Evolutionary conservation across 2,888 invertebrate species (phyloP).

Genomic region (Incurvaria masculella): DNA sequence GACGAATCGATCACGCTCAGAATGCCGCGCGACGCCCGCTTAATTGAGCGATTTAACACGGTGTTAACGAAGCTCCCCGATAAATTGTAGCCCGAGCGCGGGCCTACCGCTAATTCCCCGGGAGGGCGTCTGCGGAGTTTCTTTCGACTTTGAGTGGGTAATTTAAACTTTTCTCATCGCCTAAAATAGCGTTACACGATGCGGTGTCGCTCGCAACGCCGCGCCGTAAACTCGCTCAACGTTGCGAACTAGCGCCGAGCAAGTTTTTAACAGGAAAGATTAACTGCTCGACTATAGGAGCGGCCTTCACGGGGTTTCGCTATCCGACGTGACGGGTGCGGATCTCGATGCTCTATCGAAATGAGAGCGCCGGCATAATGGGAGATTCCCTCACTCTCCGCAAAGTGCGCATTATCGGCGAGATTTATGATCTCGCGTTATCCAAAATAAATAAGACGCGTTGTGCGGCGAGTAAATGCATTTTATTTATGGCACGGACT

Average conservation of each 20-base stretch:
- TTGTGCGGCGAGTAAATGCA: neutral
- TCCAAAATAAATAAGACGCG: neutral
- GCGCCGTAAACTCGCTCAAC: too few relatives aligned
- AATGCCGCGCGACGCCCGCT: slow-evolving; percentile 34
- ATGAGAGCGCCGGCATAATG: neutral
- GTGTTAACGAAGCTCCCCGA: slow-evolving; percentile 13
- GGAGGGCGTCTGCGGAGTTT: neutral
- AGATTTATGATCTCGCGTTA: neutral
- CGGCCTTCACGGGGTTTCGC: too few relatives aligned
- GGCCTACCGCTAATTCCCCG: neutral
- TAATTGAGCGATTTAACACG: slow-evolving; percentile 48
- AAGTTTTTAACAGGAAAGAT: too few relatives aligned
- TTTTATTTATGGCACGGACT: slow-evolving; percentile 29
- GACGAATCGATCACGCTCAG: slow-evolving; percentile 28
- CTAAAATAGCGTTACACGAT: neutral
- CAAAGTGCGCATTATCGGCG: neutral
- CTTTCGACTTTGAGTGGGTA: neutral
- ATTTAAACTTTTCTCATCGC: neutral
- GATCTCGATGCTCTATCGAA: too few relatives aligned
- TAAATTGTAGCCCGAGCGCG: neutral
- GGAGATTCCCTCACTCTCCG: neutral
- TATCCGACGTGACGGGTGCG: too few relatives aligned
- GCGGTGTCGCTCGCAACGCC: neutral
- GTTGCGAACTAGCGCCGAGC: too few relatives aligned
- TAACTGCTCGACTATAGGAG: too few relatives aligned